phyloP scores from a whole-genome alignment of 1,140 invertebrate species.

The Vanessa tameamea region DNA sequence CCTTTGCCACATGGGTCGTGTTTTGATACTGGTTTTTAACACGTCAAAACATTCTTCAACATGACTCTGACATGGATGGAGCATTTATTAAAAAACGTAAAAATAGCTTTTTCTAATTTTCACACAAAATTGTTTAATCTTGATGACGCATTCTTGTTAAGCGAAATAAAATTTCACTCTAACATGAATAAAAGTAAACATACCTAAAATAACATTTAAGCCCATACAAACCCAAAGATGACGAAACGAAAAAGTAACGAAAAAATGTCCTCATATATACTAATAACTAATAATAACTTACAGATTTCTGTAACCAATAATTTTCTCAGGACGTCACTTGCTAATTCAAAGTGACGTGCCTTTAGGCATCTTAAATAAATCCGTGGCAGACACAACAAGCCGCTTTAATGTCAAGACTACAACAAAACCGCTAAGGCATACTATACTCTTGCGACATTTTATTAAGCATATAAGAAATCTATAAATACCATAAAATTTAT shows the following conservation, averaged over 20 bases:
- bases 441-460: conserved; percentile 14
- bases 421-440: conserved; percentile 57
- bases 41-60: conserved; percentile 43
- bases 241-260: too few species aligned
- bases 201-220: neutral
- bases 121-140: neutral
- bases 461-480: neutral
- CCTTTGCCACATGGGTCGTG: conserved; percentile 33
- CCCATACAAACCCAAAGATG: too few species aligned
- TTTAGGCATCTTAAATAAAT: conserved; percentile 59
- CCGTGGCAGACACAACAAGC: conserved; percentile 50
- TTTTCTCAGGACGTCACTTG: conserved; percentile 37
- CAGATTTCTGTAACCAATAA: conserved; percentile 26
- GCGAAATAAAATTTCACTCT: neutral
- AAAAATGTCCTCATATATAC: too few species aligned
- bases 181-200: neutral
- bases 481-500: neutral
- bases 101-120: conserved; percentile 1
- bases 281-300: neutral
- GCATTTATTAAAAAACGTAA: conserved; percentile 25
- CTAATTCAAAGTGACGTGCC: conserved; percentile 41
- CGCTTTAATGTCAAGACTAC: conserved; percentile 45
- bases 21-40: conserved; percentile 39
- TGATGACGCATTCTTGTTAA: neutral
- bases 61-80: conserved; percentile 34